Evolutionary conservation across 2,888 invertebrate species (phyloP), one percentile per base, ranked within the genome.

Genomic region (Caenorhabditis virilis): DNA sequence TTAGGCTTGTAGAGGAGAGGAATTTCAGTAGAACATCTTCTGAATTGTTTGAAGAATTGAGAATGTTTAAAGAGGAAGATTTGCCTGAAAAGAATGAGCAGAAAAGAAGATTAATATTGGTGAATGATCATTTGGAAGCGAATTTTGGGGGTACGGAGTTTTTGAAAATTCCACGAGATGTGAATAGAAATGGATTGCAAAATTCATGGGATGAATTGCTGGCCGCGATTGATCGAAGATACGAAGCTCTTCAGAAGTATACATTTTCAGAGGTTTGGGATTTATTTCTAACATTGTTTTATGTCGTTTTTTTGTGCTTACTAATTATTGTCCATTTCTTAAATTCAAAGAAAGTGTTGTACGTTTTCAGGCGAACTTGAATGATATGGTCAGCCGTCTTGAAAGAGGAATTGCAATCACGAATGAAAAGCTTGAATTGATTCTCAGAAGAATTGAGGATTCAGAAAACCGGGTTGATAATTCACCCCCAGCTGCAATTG

Each of bases 61-160:
- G 90, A 84, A 89, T 92, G 82, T 97, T 97, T 88, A 90, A 92
- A 84, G 91, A 90, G 82, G 95, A 95, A 84, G 95, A 97, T 86
- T 89, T 97, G 70, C 93, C 94, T 63, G 90, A 91, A 15, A 88
- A 91, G 71, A 91, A 92, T 84, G 88, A 91, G 60, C 93, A 94
- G 85, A 94, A 94, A 83, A 90, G 92, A 84, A 90, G 91, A 83
- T 88, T 95, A 64, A 87, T 89, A 78, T 90, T 91, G 83, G 88
- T 92, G 66, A 95, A 91, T 87, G 83, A 84, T 59, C 85, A 86
- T 64, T 80, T 87, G 64, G 83, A 84, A 80, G 55, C 50, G 45
- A 47, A 65, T 23, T 60, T 79, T 55, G 56, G 60, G 11, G 71
- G 67, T 46, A 77, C 75, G 7, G 63, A 69, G 18, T 67, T 73